Conservation (phyloP, 2,888 invertebrate species). For the Brachyptera risi region DNA sequence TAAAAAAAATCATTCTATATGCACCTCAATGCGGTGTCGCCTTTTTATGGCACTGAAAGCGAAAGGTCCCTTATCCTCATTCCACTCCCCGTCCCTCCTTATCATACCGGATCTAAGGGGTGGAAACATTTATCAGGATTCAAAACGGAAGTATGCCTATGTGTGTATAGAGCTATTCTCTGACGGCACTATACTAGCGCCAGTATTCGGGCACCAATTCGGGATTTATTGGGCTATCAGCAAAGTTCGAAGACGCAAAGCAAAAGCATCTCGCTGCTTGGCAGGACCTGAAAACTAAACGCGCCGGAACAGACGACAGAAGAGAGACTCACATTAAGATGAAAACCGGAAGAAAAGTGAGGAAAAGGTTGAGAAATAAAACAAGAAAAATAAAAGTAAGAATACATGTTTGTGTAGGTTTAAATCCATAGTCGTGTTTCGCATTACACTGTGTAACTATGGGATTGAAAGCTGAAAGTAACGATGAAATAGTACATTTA, state of each 20-base stretch:
- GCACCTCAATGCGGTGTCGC: conserved; percentile 22
- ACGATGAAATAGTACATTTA: too few relatives aligned
- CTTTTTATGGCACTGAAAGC: conserved; percentile 3
- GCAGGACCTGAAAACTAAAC: conserved; percentile 3
- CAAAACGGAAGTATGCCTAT: conserved; percentile 19
- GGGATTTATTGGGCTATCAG: conserved; percentile 26
- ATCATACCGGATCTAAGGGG: conserved; percentile 15
- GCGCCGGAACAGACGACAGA: conserved; percentile 13
- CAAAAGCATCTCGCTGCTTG: not conserved
- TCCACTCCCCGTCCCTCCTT: not conserved
- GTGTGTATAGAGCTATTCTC: conserved; percentile 11
- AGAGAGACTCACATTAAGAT: not conserved
- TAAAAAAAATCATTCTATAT: conserved; percentile 20
- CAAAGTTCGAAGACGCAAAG: conserved; percentile 6
- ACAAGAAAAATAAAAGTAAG: not conserved
- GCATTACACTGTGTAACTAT: too few relatives aligned
- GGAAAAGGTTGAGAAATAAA: not conserved
- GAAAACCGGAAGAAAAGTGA: not conserved
- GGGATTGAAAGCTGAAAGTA: too few relatives aligned
- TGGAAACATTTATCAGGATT: conserved; percentile 20
- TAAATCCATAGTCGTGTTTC: too few relatives aligned
- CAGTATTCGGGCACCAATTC: conserved; percentile 23
- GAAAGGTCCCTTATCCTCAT: not conserved
- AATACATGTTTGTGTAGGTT: not conserved
- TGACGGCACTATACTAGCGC: conserved; percentile 3